Conservation (phyloP, 2,797 vertebrate genomes). For the Bradypus variegatus region DNA sequence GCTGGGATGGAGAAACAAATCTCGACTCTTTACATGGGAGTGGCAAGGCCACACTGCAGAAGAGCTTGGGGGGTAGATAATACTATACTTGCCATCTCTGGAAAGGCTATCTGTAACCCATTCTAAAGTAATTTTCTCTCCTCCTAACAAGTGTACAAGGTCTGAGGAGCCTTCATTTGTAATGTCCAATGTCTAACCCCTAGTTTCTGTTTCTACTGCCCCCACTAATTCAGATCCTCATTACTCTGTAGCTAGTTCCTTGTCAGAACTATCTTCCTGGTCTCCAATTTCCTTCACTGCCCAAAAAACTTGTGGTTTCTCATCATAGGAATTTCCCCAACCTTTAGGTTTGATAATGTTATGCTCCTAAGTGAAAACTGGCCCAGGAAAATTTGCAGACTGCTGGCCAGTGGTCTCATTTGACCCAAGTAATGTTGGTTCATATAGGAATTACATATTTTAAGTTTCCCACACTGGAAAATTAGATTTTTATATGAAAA, state of each 20-base stretch:
- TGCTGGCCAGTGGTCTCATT: background rate
- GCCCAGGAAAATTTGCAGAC: background rate
- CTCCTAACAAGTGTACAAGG: background rate
- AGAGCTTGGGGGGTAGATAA: background rate
- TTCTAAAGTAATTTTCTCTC: background rate
- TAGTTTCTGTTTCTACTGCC: background rate
- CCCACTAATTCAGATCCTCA: background rate
- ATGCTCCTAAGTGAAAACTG: background rate
- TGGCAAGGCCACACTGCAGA: background rate
- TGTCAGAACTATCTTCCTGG: background rate
- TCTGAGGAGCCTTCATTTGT: background rate
- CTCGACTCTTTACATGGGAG: background rate
- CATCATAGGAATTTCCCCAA: background rate
- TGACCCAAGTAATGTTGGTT: background rate
- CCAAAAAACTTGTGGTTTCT: background rate
- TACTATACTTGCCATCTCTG: background rate
- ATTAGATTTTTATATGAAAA: background rate
- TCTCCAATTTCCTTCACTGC: background rate
- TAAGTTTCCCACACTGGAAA: background rate
- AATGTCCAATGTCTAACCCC: background rate
- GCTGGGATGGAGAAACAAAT: background rate
- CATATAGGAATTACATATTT: background rate
- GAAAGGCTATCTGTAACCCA: background rate
- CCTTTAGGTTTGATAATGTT: background rate
- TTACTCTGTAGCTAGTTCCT: background rate